These are phyloP conservation scores for Saguinus midas DNA, from an alignment of 2,113 vertebrate genomes.

Conservation along the genomic window DNA sequence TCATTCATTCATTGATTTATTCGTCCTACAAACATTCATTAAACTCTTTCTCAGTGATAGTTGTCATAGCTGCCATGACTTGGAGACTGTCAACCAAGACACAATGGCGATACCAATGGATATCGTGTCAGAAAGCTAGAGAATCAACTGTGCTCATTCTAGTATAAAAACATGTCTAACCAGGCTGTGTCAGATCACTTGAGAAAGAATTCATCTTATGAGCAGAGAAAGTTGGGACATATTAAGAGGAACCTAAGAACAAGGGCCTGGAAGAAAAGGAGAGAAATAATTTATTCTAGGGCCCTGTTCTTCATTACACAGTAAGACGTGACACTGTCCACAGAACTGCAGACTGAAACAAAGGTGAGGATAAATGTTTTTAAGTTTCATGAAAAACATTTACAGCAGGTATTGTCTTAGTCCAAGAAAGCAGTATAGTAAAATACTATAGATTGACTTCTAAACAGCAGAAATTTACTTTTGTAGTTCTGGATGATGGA, in stretches of 20 bases:
- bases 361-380: not conserved
- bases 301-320: not conserved
- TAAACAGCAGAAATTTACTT: no score
- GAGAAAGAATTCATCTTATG: not conserved
- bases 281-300: not conserved
- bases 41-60: not conserved
- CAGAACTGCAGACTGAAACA: not conserved
- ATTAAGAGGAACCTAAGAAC: not conserved
- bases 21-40: not conserved
- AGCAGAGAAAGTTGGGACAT: not conserved
- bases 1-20: not conserved
- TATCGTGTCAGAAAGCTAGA: not conserved
- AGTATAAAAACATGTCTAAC: no score
- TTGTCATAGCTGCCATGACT: not conserved
- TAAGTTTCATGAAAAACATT: not conserved
- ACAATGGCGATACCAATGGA: not conserved
- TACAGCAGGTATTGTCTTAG: not conserved
- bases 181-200: not conserved
- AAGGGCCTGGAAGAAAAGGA: not conserved
- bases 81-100: not conserved
- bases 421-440: no score
- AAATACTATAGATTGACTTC: not conserved
- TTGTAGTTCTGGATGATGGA: not conserved
- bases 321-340: not conserved
- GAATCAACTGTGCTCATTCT: no score